phyloP scores from a whole-genome alignment of 2,797 vertebrate genomes.

The Malacoraja senta region DNA sequence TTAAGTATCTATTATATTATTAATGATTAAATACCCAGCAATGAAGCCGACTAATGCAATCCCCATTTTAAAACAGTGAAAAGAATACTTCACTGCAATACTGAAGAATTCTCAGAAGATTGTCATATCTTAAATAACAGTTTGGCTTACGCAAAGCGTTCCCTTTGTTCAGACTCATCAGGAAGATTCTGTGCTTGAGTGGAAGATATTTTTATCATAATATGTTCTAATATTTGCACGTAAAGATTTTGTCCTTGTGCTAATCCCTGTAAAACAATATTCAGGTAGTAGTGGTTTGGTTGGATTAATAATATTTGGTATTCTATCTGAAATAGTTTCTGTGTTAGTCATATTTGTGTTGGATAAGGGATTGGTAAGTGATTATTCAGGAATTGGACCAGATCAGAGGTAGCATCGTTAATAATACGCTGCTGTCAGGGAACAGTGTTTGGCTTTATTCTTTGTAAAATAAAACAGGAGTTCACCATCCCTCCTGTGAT shows the following conservation, averaged over 20 bases:
- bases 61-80: background rate
- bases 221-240: background rate
- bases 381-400: background rate
- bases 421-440: background rate
- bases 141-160: background rate
- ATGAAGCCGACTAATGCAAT: background rate
- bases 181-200: background rate
- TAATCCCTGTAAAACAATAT: background rate
- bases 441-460: background rate
- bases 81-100: background rate
- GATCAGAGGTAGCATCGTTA: background rate
- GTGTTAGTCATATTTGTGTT: background rate
- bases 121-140: background rate
- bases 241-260: background rate
- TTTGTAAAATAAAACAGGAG: background rate
- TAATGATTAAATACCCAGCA: background rate
- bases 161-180: background rate
- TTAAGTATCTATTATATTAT: background rate
- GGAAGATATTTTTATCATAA: background rate
- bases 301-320: background rate
- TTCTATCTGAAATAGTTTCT: background rate
- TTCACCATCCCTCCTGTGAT: background rate
- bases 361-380: background rate
- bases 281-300: too few species aligned
- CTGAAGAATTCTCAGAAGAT: background rate